Percentiles rank a stretch among this genome's conserved stretches.
These are phyloP conservation scores for Orthonevra nobilis DNA, from an alignment of 2,888 invertebrate genomes.

Conservation along the genomic window DNA sequence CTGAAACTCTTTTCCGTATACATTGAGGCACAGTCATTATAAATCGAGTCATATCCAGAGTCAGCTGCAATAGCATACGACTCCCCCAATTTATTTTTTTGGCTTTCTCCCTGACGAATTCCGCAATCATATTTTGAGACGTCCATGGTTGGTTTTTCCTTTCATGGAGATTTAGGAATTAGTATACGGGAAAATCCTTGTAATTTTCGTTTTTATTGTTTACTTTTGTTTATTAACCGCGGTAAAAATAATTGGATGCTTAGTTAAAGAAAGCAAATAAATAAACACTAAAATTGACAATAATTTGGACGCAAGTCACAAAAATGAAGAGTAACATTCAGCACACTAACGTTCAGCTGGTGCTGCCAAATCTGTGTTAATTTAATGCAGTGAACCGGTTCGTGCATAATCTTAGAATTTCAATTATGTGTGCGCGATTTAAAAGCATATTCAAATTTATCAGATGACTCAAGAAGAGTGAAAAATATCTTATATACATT, in stretches of 20 bases:
- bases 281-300: constrained; percentile 54
- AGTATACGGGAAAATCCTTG: neutral
- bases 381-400: no score
- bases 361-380: constrained; percentile 55
- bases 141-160: constrained; percentile 34
- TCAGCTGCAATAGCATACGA: constrained; percentile 35
- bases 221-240: constrained; percentile 8
- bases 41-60: constrained; percentile 59
- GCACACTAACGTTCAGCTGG: constrained; percentile 2
- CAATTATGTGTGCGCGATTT: no score
- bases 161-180: neutral
- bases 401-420: no score
- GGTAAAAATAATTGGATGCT: neutral
- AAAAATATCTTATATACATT: no score
- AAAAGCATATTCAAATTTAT: no score
- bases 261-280: constrained; percentile 52
- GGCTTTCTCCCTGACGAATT: constrained; percentile 31
- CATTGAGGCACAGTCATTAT: constrained; percentile 36
- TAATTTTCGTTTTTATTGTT: neutral
- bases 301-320: constrained; percentile 13
- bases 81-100: constrained; percentile 31
- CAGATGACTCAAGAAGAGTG: no score
- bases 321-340: constrained; percentile 24
- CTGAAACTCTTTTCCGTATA: constrained; percentile 55
- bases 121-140: constrained; percentile 49